Evolutionary conservation across 2,797 vertebrate genomes (phyloP).

Genomic region (Oryzias dopingdopingensis): DNA sequence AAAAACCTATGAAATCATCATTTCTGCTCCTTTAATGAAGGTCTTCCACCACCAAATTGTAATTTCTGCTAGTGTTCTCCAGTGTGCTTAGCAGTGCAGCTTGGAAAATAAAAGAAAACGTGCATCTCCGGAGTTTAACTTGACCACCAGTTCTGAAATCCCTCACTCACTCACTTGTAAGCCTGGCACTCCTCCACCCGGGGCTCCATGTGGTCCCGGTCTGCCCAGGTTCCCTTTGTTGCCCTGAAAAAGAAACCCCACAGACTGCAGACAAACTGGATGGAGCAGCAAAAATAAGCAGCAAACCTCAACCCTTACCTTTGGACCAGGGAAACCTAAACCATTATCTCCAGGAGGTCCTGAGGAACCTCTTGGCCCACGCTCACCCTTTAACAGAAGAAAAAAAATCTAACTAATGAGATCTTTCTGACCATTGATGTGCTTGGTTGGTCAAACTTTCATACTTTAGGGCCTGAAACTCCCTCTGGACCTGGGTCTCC

Average conservation of each 20-base stretch:
- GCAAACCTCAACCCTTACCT: slow-evolving; percentile 55
- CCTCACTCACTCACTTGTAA: slow-evolving; percentile 53
- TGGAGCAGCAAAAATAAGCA: not conserved
- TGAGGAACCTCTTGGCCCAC: slow-evolving; percentile 75
- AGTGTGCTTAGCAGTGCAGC: too few relatives aligned
- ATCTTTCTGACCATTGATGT: too few relatives aligned
- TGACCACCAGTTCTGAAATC: not conserved
- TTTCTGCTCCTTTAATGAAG: not conserved
- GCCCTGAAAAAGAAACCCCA: slow-evolving; percentile 58
- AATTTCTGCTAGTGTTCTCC: too few relatives aligned
- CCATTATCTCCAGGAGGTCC: slow-evolving; percentile 79
- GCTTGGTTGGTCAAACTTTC: not conserved
- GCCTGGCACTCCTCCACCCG: slow-evolving; percentile 72
- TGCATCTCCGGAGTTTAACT: too few relatives aligned
- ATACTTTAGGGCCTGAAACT: slow-evolving; percentile 70
- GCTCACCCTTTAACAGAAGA: slow-evolving; percentile 75
- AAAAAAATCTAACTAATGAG: not conserved
- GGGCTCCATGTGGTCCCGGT: slow-evolving; percentile 65
- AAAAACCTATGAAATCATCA: not conserved
- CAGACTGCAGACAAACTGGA: not conserved
- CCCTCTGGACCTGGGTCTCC: slow-evolving; percentile 74
- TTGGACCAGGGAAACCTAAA: slow-evolving; percentile 69
- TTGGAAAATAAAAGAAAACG: too few relatives aligned
- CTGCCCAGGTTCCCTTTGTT: slow-evolving; percentile 75
- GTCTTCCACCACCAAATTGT: too few relatives aligned